A percentile compares a stretch with the other conserved stretches of the same genome.
Evolutionary conservation across 1,140 invertebrate species (phyloP).

Genomic region (Cydia fagiglandana): DNA sequence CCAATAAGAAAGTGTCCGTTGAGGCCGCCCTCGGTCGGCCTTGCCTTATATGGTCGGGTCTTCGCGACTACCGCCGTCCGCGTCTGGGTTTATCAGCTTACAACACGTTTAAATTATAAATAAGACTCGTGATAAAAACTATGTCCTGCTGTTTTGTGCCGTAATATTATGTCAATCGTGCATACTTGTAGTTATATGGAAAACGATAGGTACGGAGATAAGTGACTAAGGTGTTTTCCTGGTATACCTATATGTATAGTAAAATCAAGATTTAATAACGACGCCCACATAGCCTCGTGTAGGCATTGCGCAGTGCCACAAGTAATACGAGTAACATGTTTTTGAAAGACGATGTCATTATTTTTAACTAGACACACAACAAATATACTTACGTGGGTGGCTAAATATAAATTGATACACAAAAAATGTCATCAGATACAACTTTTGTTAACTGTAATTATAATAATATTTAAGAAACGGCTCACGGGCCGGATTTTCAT

Average conservation of each 20-base stretch:
- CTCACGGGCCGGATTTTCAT: too few species aligned
- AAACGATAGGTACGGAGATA: not conserved
- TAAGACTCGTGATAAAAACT: not conserved
- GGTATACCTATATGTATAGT: not conserved
- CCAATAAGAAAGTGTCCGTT: slow-evolving; percentile 48
- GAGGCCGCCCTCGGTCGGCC: slow-evolving; percentile 55
- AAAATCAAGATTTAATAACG: slow-evolving; percentile 6
- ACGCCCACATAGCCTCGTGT: not conserved
- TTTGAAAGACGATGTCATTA: slow-evolving; percentile 12
- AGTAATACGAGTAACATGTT: slow-evolving; percentile 3
- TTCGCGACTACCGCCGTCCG: slow-evolving; percentile 36
- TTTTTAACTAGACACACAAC: not conserved
- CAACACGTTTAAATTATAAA: not conserved
- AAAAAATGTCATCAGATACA: too few species aligned
- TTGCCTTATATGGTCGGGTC: slow-evolving; percentile 61
- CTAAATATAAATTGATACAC: too few species aligned
- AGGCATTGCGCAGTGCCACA: not conserved
- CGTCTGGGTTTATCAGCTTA: not conserved
- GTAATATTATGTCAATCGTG: not conserved
- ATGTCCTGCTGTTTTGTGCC: not conserved
- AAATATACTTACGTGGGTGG: not conserved
- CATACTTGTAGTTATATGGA: not conserved
- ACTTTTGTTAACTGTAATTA: too few species aligned
- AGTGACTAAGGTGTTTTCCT: slow-evolving; percentile 11
- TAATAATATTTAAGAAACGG: too few species aligned